phyloP scores from a whole-genome alignment of 2,113 vertebrate genomes.

The Alethe castanea region DNA sequence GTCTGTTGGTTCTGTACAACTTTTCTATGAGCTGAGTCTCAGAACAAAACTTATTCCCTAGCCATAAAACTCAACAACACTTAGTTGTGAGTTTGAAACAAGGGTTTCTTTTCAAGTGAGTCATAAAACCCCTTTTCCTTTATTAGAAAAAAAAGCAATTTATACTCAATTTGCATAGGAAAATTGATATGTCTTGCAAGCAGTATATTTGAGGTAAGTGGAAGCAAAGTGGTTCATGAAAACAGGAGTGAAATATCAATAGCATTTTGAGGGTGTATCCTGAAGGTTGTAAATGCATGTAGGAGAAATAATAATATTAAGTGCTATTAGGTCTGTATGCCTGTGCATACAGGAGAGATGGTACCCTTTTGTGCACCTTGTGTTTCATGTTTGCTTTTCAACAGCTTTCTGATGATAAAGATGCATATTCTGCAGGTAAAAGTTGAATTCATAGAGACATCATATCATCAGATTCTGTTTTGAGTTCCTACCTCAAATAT shows the following conservation, averaged over 20 bases:
- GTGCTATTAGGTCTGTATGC: not conserved
- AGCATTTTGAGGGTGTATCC: not conserved
- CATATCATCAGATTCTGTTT: not conserved
- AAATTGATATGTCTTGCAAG: not conserved
- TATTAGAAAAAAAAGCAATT: not conserved
- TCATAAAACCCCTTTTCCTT: not conserved
- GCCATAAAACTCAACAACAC: not conserved
- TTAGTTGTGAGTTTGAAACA: not conserved
- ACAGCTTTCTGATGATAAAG: not conserved
- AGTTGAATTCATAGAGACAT: not conserved
- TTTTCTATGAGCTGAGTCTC: not conserved
- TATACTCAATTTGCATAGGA: not conserved
- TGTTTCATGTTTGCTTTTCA: conserved; percentile 15
- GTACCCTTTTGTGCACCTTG: not conserved
- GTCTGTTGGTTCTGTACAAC: not conserved
- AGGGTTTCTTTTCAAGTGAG: not conserved
- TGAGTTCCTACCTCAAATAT: not conserved
- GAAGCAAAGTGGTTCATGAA: not conserved
- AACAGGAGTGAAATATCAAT: not conserved
- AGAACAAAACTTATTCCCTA: not conserved
- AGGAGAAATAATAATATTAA: not conserved
- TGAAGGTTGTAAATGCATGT: not conserved
- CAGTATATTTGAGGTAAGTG: not conserved
- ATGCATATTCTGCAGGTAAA: not conserved
- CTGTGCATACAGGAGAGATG: not conserved